These are phyloP conservation scores for Melanogrammus aeglefinus DNA, from an alignment of 2,797 vertebrate species.

Conservation along the genomic window DNA sequence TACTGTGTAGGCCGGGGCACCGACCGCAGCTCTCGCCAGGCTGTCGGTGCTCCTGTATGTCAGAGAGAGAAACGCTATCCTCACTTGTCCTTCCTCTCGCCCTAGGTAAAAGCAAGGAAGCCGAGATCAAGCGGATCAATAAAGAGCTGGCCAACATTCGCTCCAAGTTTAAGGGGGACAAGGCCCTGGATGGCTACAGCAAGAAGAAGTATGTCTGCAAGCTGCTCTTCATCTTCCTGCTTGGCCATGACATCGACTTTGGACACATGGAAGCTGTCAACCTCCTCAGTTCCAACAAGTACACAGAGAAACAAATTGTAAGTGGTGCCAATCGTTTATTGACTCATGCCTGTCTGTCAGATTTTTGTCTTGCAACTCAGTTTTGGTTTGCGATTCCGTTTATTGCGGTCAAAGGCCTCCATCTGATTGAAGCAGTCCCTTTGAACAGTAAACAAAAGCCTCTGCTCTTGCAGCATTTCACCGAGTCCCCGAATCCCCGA, in stretches of 20 bases:
- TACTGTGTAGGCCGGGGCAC: background rate
- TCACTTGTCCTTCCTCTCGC: background rate
- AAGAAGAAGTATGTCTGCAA: slow-evolving; percentile 93
- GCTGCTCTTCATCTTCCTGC: slow-evolving; percentile 89
- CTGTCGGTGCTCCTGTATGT: background rate
- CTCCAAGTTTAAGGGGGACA: slow-evolving; percentile 88
- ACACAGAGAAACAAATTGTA: slow-evolving; percentile 91
- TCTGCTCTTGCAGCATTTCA: background rate
- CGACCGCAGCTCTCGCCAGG: background rate
- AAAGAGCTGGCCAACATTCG: slow-evolving; percentile 93
- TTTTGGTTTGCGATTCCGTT: background rate
- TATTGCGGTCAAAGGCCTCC: background rate
- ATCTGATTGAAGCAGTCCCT: background rate
- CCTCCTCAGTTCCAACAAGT: slow-evolving; percentile 90
- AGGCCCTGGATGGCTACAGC: slow-evolving; percentile 82
- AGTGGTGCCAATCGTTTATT: slow-evolving; percentile 45
- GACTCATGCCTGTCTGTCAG: background rate
- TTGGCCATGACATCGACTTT: slow-evolving; percentile 90
- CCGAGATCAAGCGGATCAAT: slow-evolving; percentile 91
- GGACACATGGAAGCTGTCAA: slow-evolving; percentile 93
- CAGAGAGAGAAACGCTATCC: background rate
- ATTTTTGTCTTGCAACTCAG: background rate
- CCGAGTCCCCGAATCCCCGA: background rate
- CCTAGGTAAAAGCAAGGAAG: slow-evolving; percentile 92
- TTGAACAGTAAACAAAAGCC: background rate